A percentile compares a stretch with the other conserved stretches of the same genome.
These are phyloP conservation scores for Malurus cyaneus DNA, from an alignment of 2,113 vertebrate genomes.

Conservation along the genomic window DNA sequence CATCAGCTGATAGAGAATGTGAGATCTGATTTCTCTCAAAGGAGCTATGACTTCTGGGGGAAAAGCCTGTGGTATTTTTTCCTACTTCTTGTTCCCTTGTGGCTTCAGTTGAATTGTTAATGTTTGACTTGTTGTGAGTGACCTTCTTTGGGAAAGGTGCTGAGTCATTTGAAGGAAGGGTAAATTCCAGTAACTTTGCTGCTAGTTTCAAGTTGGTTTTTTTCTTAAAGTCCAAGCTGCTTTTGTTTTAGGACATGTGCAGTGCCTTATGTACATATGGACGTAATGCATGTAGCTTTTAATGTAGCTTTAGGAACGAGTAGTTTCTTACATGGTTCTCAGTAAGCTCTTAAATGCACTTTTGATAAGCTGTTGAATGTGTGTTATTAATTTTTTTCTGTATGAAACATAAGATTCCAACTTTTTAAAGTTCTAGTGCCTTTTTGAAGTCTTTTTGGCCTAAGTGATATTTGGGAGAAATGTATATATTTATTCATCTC, in stretches of 20 bases:
- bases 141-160: background rate
- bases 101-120: conserved; percentile 15
- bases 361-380: background rate
- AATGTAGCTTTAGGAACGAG: background rate
- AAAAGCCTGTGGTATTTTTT: background rate
- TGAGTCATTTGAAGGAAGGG: conserved; percentile 15
- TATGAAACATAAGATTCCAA: background rate
- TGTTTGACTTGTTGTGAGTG: background rate
- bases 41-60: background rate
- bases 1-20: background rate
- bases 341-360: background rate
- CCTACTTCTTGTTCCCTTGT: background rate
- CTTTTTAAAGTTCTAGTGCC: background rate
- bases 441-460: background rate
- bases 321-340: background rate
- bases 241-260: background rate
- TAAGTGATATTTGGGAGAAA: background rate
- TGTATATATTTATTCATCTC: background rate
- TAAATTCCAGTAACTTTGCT: background rate
- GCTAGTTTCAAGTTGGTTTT: background rate
- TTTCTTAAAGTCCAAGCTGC: background rate
- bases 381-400: background rate
- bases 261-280: background rate
- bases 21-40: background rate
- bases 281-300: background rate